These are phyloP conservation scores for Phallusia fumigata DNA, from an alignment of 23 tunicate species.

Conservation along the genomic window DNA sequence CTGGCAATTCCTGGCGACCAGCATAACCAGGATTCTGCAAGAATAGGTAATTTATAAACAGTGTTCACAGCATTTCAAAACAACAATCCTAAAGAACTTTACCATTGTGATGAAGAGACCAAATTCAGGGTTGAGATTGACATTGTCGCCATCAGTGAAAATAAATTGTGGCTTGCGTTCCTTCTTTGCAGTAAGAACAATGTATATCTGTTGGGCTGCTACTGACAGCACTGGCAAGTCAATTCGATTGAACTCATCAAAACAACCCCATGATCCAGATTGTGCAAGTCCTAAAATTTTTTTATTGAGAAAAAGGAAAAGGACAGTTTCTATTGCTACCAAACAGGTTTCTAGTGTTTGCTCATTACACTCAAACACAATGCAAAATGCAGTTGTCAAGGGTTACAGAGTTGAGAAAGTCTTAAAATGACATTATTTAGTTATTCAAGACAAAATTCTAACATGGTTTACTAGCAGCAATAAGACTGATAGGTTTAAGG, in stretches of 20 bases:
- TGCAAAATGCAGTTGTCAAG: no score
- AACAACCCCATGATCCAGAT: constrained; percentile 99
- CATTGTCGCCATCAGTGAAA: constrained; percentile 97
- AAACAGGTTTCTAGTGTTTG: no score
- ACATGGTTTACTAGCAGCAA: no score
- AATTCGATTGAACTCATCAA: constrained; percentile 98
- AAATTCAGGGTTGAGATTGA: constrained; percentile 91
- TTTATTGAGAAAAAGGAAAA: no score
- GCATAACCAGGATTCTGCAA: constrained; percentile 98
- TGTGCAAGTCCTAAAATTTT: constrained; percentile 79
- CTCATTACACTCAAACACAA: no score
- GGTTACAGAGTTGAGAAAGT: no score
- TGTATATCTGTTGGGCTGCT: constrained; percentile 99
- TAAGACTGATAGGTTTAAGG: no score
- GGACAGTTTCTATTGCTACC: no score
- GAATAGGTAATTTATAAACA: not conserved
- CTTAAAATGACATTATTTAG: no score
- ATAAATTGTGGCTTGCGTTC: constrained; percentile 72
- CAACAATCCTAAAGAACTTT: not conserved
- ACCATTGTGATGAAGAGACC: constrained; percentile 99
- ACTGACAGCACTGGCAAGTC: constrained; percentile 98
- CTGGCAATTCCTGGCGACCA: constrained; percentile 97
- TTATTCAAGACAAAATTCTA: no score
- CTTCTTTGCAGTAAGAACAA: constrained; percentile 89
- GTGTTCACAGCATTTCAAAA: not conserved